Evolutionary conservation across 1,140 invertebrate genomes (phyloP).

Genomic region (Nixonia krombeini): DNA sequence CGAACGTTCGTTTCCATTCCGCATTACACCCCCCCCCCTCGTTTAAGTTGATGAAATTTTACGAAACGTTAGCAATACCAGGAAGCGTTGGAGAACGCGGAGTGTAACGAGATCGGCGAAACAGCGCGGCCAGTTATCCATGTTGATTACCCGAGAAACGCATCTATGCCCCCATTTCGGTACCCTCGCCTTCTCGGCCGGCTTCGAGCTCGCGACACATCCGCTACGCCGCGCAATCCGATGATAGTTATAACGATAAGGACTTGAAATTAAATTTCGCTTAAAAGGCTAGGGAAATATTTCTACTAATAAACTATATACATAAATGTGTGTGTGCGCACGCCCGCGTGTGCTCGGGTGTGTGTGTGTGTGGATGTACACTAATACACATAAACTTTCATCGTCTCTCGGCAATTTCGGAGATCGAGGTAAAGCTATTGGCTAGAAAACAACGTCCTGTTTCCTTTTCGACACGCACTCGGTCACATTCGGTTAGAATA

Average conservation of each 20-base stretch:
- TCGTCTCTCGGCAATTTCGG: conserved; percentile 17
- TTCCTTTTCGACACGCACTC: no score
- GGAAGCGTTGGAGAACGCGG: conserved; percentile 34
- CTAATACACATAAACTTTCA: conserved; percentile 22
- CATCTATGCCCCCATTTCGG: conserved; percentile 21
- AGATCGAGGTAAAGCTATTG: conserved; percentile 27
- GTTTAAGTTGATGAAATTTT: conserved; percentile 53
- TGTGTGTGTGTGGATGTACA: no score
- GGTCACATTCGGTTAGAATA: no score
- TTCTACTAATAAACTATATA: conserved; percentile 43
- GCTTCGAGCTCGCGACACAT: background rate
- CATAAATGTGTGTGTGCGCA: conserved; percentile 5
- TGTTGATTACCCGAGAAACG: conserved; percentile 33
- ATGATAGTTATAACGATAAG: conserved; percentile 45
- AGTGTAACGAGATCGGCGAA: conserved; percentile 42
- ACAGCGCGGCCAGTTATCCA: conserved; percentile 36
- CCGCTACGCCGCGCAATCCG: conserved; percentile 31
- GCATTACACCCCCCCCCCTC: conserved; percentile 46
- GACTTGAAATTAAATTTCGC: conserved; percentile 40
- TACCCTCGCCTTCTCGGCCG: background rate
- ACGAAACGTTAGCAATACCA: conserved; percentile 52
- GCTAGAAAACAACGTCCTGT: no score
- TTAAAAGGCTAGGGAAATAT: conserved; percentile 40
- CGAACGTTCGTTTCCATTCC: conserved; percentile 49
- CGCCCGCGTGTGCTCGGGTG: no score